Evolutionary conservation across 1,140 invertebrate genomes (phyloP), one percentile per base, ranked within the genome.

Genomic region (Trichogramma pretiosum): DNA sequence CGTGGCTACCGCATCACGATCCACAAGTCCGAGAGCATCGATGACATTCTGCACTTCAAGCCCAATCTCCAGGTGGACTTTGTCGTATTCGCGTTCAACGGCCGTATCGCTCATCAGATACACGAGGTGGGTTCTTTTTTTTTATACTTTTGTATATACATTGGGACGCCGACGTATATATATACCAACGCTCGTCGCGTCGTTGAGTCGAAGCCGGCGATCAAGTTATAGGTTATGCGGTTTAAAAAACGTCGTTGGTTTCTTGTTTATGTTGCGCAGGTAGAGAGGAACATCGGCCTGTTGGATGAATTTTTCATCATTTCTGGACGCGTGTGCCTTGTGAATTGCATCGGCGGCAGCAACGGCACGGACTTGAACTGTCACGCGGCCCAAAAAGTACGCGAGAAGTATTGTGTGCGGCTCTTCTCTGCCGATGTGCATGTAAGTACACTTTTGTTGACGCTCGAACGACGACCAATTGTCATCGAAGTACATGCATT

Each of bases 71-170:
- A 53, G 16, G 50, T 69, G 14, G 69, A 72, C 54, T 69, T 65
- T 43, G 54, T 72, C 50, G 57, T 72, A 48, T 65, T 72, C 50
- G 59, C 56, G 9, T 63, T 62, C 41, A 65, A 72, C 33, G 59
- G 56, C 17, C 53, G 55, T 49, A 34, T 54, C 1, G 28, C n/a
- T 2, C 50, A 63, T 13, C 53, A 53, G 5, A 47, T 68, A 16
- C 37, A 46, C 0, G 57, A 69, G 46, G 68, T 71, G 53, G 60
- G 23, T 34, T 23, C 26, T 52, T 34, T 23, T 21, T 41, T 32
- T 41, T 49, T 14, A 37, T 50, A 35, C 23, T 41, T 17, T 22
- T 32, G 21, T 26, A 39, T n/a, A n/a, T 9, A 3, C n/a, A n/a
- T n/a, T n/a, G n/a, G n/a, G n/a, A n/a, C n/a, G n/a, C n/a, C n/a